Evolutionary conservation across 2,888 invertebrate genomes (phyloP).

Genomic region (Pyrrhosoma nymphula): DNA sequence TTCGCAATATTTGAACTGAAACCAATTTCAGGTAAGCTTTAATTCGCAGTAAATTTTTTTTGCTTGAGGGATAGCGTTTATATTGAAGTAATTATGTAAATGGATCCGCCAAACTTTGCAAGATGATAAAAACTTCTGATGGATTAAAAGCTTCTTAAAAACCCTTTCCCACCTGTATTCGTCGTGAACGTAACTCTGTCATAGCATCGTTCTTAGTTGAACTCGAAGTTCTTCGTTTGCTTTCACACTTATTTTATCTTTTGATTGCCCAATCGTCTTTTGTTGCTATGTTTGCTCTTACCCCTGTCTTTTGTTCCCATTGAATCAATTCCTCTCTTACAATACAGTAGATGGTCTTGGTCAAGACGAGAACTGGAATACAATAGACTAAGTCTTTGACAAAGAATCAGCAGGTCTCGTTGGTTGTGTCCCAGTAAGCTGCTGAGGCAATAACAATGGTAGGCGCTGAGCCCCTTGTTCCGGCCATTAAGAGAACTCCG

Average conservation of each 20-base stretch:
- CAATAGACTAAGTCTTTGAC: not conserved
- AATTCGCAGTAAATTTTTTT: no score
- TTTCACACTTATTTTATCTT: not conserved
- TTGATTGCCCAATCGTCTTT: not conserved
- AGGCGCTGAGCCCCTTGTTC: not conserved
- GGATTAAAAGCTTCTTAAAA: no score
- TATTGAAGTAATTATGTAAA: no score
- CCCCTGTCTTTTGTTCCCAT: not conserved
- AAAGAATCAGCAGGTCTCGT: not conserved
- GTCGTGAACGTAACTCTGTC: no score
- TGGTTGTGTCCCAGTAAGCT: not conserved
- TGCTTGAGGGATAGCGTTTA: no score
- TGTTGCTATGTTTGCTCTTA: not conserved
- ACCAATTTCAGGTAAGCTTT: no score
- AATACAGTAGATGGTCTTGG: not conserved
- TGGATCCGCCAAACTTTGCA: no score
- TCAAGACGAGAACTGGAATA: not conserved
- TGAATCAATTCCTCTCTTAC: not conserved
- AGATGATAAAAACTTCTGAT: no score
- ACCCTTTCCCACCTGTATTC: no score
- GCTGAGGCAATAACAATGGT: not conserved
- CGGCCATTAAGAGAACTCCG: not conserved
- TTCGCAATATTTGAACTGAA: no score
- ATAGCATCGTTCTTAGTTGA: no score
- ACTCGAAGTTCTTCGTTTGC: no score